Evolutionary conservation across 2,797 vertebrate genomes (phyloP).

Genomic region (Cossypha polioptera): DNA sequence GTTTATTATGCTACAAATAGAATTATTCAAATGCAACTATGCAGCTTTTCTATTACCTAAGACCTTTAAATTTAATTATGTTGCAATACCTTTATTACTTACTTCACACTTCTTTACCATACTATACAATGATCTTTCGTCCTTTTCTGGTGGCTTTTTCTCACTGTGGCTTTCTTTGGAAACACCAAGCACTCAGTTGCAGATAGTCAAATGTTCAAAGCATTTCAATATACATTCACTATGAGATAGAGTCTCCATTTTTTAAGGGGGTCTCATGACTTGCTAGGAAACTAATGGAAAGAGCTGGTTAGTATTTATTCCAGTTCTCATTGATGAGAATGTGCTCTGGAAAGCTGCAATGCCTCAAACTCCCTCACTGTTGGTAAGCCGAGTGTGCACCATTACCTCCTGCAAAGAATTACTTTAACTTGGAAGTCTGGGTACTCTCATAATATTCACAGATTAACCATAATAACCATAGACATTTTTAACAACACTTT

Average conservation of each 20-base stretch:
- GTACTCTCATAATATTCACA: neutral
- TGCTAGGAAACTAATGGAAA: neutral
- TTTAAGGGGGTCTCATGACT: neutral
- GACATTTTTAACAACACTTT: neutral
- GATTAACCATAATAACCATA: neutral
- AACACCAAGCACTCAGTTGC: neutral
- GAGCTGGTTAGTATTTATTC: neutral
- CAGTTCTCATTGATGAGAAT: neutral
- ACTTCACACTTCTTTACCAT: neutral
- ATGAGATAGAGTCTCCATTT: neutral
- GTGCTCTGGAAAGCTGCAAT: neutral
- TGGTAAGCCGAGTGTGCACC: neutral
- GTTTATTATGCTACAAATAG: neutral
- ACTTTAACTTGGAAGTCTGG: neutral
- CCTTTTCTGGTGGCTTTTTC: neutral
- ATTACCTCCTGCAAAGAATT: neutral
- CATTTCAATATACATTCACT: neutral
- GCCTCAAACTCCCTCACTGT: neutral
- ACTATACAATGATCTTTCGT: neutral
- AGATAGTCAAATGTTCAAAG: neutral
- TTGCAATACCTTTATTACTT: neutral
- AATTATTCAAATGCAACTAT: conserved; percentile 26
- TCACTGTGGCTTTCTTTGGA: neutral
- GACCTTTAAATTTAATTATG: neutral
- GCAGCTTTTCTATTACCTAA: conserved; percentile 2